Evolutionary conservation across 2,888 invertebrate species (phyloP).

Genomic region (Busseola fusca): DNA sequence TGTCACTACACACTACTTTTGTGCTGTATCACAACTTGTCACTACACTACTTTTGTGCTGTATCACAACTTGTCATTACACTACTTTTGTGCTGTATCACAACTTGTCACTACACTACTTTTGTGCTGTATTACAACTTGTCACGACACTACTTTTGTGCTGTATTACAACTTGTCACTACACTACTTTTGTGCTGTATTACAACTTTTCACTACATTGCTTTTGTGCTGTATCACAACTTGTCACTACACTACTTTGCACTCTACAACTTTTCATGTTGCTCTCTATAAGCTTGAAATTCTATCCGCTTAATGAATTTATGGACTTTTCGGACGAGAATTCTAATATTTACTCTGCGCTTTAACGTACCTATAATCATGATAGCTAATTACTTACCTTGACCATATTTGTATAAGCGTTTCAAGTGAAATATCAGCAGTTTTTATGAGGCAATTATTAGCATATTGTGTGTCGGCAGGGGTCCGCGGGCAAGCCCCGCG

Average conservation of each 20-base stretch:
- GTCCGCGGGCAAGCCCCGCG: constrained; percentile 61
- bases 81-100: no score
- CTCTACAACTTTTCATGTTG: neutral
- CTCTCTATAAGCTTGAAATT: neutral
- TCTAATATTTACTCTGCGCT: constrained; percentile 13
- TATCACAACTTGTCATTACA: neutral
- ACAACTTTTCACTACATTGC: no score
- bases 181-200: no score
- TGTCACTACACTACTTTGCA: neutral
- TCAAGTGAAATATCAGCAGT: constrained; percentile 68
- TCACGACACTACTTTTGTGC: neutral
- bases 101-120: no score
- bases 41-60: neutral
- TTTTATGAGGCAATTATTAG: constrained; percentile 74
- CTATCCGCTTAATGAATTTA: constrained; percentile 1
- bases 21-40: no score
- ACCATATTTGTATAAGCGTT: constrained; percentile 62
- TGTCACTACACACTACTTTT: no score
- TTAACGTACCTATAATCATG: constrained; percentile 49
- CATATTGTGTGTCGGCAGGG: constrained; percentile 71
- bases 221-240: no score
- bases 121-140: no score
- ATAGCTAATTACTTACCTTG: constrained; percentile 57
- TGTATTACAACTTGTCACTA: neutral
- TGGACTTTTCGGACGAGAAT: constrained; percentile 10